Percentiles rank a stretch among this genome's conserved stretches.
These are phyloP conservation scores for Harpagifer antarcticus DNA, from an alignment of 2,797 vertebrate species.

Conservation along the genomic window DNA sequence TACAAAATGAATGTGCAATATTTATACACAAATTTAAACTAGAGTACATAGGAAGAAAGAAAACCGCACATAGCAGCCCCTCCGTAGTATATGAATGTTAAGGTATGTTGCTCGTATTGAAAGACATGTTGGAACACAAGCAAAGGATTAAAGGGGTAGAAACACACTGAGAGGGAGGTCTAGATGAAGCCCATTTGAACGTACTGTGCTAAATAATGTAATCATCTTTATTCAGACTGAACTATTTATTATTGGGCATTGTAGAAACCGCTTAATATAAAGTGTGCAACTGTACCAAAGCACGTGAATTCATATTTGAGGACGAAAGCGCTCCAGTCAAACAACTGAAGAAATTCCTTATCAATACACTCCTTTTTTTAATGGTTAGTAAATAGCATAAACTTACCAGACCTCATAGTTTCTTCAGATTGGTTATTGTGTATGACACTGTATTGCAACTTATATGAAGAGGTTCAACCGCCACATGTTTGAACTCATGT, in stretches of 20 bases:
- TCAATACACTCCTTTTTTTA: constrained; percentile 48
- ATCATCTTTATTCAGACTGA: constrained; percentile 27
- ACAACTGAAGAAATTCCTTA: constrained; percentile 43
- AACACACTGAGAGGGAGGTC: constrained; percentile 63
- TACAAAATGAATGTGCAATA: constrained; percentile 81
- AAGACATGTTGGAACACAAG: constrained; percentile 20
- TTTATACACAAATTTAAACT: constrained; percentile 69
- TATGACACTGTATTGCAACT: constrained; percentile 64
- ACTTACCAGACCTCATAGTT: constrained; percentile 37
- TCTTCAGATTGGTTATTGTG: constrained; percentile 49
- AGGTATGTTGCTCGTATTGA: constrained; percentile 32
- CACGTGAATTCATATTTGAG: constrained; percentile 44
- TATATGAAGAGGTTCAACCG: constrained; percentile 48
- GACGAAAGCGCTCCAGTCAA: constrained; percentile 38
- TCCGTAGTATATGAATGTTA: constrained; percentile 65
- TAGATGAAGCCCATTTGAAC: constrained; percentile 53
- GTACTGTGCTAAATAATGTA: constrained; percentile 45
- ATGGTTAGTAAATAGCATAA: constrained; percentile 29
- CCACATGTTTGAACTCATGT: constrained; percentile 38
- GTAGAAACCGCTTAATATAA: constrained; percentile 64
- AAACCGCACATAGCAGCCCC: constrained; percentile 35
- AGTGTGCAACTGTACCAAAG: constrained; percentile 65
- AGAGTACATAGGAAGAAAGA: constrained; percentile 51
- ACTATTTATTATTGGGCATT: constrained; percentile 52
- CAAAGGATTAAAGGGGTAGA: constrained; percentile 49